Evolutionary conservation across 2,888 invertebrate genomes (phyloP).

Genomic region (Tenthredo mesomela): DNA sequence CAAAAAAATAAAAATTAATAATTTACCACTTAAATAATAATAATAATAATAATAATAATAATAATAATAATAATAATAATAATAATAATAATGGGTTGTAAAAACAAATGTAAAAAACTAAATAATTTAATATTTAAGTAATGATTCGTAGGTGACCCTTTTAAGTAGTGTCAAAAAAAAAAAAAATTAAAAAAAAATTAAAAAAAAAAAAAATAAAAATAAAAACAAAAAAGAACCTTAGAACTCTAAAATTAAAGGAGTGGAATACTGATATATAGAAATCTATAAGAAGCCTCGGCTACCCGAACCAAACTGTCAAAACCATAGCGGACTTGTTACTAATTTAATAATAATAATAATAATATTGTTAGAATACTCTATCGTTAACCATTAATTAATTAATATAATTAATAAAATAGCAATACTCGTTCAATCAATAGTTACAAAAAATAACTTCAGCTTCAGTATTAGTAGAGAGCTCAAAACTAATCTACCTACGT

Average conservation of each 20-base stretch:
- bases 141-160: slow-evolving; percentile 64
- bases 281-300: slow-evolving; percentile 74
- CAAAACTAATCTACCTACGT: slow-evolving; percentile 68
- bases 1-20: slow-evolving; percentile 67
- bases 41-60: slow-evolving; percentile 59
- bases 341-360: slow-evolving; percentile 55
- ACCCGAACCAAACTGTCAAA: slow-evolving; percentile 68
- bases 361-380: slow-evolving; percentile 64
- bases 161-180: slow-evolving; percentile 70
- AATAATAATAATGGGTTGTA: slow-evolving; percentile 63
- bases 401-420: slow-evolving; percentile 73
- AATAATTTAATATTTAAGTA: slow-evolving; percentile 76
- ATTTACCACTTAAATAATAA: slow-evolving; percentile 71
- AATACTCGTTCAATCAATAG: slow-evolving; percentile 73
- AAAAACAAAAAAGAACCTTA: slow-evolving; percentile 64
- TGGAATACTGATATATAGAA: slow-evolving; percentile 77
- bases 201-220: slow-evolving; percentile 47
- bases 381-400: slow-evolving; percentile 60
- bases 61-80: slow-evolving; percentile 64
- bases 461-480: slow-evolving; percentile 73
- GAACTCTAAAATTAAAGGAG: slow-evolving; percentile 72
- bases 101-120: slow-evolving; percentile 72
- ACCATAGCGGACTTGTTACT: slow-evolving; percentile 68
- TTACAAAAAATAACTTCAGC: slow-evolving; percentile 73
- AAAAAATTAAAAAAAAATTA: slow-evolving; percentile 47